These are phyloP conservation scores for Camponotus floridanus DNA, from an alignment of 1,140 invertebrate species.

Conservation along the genomic window DNA sequence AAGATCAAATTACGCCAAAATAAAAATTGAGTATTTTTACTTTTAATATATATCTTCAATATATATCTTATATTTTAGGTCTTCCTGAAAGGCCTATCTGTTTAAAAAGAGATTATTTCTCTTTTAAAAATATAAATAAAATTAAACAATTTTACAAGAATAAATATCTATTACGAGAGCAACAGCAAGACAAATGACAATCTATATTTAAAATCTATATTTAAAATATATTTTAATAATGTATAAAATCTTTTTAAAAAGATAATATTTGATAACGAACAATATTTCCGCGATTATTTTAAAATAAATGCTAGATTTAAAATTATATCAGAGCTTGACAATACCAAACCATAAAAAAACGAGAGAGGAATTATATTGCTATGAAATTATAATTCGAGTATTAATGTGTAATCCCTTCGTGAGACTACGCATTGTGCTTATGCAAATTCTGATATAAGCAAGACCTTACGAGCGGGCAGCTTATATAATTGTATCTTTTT, in stretches of 20 bases:
- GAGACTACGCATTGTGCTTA: background rate
- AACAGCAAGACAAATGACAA: background rate
- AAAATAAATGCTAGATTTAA: background rate
- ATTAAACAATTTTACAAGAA: conserved; percentile 11
- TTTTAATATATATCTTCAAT: too few relatives aligned
- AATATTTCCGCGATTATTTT: background rate
- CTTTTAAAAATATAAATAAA: conserved; percentile 10
- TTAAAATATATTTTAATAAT: conserved; percentile 24
- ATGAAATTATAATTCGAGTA: conserved; percentile 7
- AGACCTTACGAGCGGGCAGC: background rate
- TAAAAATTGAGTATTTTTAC: conserved; percentile 8
- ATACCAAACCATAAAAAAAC: conserved; percentile 7
- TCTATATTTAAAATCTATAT: too few relatives aligned
- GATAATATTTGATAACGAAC: background rate
- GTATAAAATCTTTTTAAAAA: conserved; percentile 8
- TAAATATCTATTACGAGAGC: background rate
- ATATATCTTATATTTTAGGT: too few relatives aligned
- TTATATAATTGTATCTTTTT: conserved; percentile 50
- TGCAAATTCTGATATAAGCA: background rate
- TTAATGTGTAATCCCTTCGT: conserved; percentile 3
- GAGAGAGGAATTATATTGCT: conserved; percentile 36
- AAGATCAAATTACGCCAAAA: background rate
- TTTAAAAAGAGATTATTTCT: background rate
- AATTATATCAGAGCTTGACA: background rate
- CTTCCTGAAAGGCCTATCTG: background rate